A percentile compares a stretch with the other conserved stretches of the same genome.
Conservation (phyloP, 1,140 invertebrate species). For the Bombus breviceps region DNA sequence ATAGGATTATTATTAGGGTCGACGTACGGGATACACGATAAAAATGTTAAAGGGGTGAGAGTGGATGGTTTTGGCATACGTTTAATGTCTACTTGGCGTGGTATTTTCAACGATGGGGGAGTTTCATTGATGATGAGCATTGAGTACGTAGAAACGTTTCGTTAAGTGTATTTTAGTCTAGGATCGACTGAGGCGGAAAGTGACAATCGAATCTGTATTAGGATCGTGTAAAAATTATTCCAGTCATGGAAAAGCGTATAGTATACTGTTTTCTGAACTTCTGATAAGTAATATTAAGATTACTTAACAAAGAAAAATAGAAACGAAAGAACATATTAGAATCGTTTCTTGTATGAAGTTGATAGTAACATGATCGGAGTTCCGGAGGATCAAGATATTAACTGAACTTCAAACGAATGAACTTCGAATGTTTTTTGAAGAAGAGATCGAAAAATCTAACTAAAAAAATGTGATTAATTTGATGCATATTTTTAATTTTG, state of each 20-base stretch:
- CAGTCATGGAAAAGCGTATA: too few species aligned
- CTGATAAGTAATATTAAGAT: too few species aligned
- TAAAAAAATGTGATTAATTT: background rate
- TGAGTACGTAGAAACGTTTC: background rate
- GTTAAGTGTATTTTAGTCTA: background rate
- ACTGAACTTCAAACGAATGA: too few species aligned
- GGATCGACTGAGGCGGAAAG: background rate
- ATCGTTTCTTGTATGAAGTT: too few species aligned
- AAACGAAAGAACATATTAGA: too few species aligned
- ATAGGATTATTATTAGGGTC: constrained; percentile 7
- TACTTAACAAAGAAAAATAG: too few species aligned
- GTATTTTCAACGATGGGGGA: too few species aligned
- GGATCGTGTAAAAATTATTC: too few species aligned
- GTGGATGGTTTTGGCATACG: background rate
- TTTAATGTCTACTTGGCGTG: background rate
- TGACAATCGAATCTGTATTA: background rate
- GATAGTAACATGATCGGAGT: too few species aligned
- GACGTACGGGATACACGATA: background rate
- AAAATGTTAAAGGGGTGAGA: background rate
- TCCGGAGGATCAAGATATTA: too few species aligned
- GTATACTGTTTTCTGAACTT: too few species aligned
- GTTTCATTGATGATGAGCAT: background rate
- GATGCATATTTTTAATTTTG: background rate
- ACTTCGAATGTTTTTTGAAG: too few species aligned
- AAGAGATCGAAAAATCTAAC: background rate